Base-by-base conservation (phyloP, 2,113 vertebrate species). In the Arvicanthis niloticus region DNA sequence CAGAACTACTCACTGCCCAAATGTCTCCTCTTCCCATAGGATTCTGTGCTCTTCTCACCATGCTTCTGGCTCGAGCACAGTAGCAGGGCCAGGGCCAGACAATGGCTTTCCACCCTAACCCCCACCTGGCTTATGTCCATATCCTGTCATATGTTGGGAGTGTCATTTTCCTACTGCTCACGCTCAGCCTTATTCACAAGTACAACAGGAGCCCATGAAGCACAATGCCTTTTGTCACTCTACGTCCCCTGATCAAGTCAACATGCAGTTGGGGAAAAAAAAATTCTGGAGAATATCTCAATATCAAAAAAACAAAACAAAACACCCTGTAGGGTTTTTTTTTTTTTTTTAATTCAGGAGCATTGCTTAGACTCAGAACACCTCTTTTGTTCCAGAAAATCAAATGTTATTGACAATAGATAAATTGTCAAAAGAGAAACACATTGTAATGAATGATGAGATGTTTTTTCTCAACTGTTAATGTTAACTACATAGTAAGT, bases 341-440 rank as follows among this genome's bases (percentile, higher is more conserved):
- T n/a, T 40, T 40, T 81, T 95, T 76, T 80, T 16, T 96, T 51
- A 94, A 65, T 12, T 2, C 84, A n/a, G 9, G 31, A 70, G 17
- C 10, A 75, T 67, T 73, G 6, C 21, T 70, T 19, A 22, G 5
- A 34, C 45, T 96, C 24, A 89, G 77, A 91, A 91, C 17, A 58
- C 94, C 34, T 96, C 68, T 77, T 70, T 88, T 86, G 37, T 5
- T 31, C 31, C 65, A 70, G 65, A 92, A 97, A 85, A 67, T 8
- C 17, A 85, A 31, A 45, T 42, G 24, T 85, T 85, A 84, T 31
- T 84, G 58, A 62, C 16, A 67, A 86, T 34, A 60, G 40, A 48
- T 34, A 21, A 40, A 45, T 48, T 67, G 45, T 51, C 51, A 51
- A 4, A 67, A 16, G 24, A 65, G 29, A 86, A 86, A 60, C 22